A percentile compares a stretch with the other conserved stretches of the same genome.
Evolutionary conservation across 2,797 vertebrate genomes (phyloP).

Genomic region (Lemur catta): DNA sequence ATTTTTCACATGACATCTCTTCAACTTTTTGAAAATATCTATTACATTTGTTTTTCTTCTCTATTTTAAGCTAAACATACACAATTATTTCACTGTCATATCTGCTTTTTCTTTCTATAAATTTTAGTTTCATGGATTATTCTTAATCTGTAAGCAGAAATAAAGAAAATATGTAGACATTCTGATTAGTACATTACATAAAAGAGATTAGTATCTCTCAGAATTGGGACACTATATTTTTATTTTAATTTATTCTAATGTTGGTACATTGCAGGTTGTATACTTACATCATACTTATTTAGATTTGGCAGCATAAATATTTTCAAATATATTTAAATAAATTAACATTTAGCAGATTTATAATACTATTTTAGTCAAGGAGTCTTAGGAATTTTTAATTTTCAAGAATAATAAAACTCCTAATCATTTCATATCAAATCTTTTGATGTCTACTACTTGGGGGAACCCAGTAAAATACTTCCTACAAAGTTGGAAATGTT

Average conservation of each 20-base stretch:
- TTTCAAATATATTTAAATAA: background rate
- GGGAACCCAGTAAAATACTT: background rate
- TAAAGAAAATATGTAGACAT: background rate
- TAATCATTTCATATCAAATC: background rate
- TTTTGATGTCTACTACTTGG: background rate
- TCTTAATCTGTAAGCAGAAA: slow-evolving; percentile 10
- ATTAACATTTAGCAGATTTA: background rate
- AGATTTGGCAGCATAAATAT: background rate
- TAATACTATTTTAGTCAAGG: background rate
- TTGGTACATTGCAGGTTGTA: background rate
- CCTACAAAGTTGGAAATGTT: background rate
- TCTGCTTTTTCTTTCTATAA: background rate
- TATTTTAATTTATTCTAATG: background rate
- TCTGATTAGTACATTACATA: background rate
- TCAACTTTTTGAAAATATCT: background rate
- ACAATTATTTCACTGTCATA: background rate
- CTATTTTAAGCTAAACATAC: background rate
- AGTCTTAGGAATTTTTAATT: background rate
- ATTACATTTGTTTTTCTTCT: background rate
- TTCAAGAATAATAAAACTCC: background rate
- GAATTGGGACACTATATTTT: background rate
- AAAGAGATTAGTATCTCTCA: background rate
- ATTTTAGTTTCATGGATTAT: background rate
- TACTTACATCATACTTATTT: background rate
- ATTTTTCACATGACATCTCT: background rate